Evolutionary conservation across 2,113 vertebrate species (phyloP).

Genomic region (Limanda limanda): DNA sequence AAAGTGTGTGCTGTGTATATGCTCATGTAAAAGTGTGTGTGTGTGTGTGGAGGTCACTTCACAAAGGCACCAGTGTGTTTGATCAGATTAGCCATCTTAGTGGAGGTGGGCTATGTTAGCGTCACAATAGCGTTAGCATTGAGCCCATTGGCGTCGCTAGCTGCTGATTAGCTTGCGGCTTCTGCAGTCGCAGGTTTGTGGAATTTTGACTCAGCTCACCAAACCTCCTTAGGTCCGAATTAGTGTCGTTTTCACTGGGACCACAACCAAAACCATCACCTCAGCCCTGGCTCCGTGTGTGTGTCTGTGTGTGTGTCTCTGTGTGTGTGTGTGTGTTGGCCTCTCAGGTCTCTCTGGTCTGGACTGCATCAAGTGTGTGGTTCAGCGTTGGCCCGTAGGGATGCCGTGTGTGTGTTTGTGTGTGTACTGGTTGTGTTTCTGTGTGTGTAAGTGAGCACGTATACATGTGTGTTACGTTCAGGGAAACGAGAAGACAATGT

Average conservation of each 20-base stretch:
- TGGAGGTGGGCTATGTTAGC: conserved; percentile 5
- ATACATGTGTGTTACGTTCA: neutral
- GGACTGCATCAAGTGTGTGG: conserved; percentile 73
- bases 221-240: conserved; percentile 67
- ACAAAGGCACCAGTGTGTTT: conserved; percentile 51
- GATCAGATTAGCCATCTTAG: conserved; percentile 28
- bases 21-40: neutral
- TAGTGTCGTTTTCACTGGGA: conserved; percentile 72
- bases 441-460: neutral
- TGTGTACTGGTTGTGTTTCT: conserved; percentile 28
- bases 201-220: conserved; percentile 44
- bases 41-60: conserved; percentile 28
- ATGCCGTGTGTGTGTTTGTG: neutral
- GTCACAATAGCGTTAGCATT: conserved; percentile 10
- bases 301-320: conserved; percentile 8
- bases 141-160: conserved; percentile 32
- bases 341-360: conserved; percentile 63
- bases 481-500: too few species aligned
- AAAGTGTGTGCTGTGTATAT: conserved; percentile 1
- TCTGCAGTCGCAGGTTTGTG: conserved; percentile 19
- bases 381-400: conserved; percentile 37
- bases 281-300: conserved; percentile 58
- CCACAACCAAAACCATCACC: conserved; percentile 73
- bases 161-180: conserved; percentile 16
- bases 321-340: conserved; percentile 44